Evolutionary conservation across 1,140 invertebrate genomes (phyloP).

Genomic region (Heterodera carotae): DNA sequence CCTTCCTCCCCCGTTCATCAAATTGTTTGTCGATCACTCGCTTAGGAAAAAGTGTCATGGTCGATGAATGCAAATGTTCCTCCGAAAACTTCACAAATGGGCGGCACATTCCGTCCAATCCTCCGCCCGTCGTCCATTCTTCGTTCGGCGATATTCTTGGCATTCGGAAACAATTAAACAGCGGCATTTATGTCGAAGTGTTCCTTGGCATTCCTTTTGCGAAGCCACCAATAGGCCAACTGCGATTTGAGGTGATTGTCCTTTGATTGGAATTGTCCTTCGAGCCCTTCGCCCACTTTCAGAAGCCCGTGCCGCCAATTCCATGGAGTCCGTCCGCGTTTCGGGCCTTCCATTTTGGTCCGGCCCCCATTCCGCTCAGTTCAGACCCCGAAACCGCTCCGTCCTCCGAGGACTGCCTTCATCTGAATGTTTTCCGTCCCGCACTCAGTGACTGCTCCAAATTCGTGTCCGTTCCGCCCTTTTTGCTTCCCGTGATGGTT

Average conservation of each 20-base stretch:
- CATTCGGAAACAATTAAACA: conserved; percentile 20
- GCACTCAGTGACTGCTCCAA: not conserved
- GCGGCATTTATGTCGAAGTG: not conserved
- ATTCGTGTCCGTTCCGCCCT: not conserved
- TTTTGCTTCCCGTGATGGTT: conserved; percentile 34
- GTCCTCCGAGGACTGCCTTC: conserved; percentile 87
- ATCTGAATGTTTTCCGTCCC: conserved; percentile 91
- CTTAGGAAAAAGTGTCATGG: not conserved
- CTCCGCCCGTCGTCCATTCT: conserved; percentile 16
- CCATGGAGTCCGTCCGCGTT: conserved; percentile 12
- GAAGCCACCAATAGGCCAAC: conserved; percentile 10
- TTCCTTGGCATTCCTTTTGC: conserved; percentile 27
- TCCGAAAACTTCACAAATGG: conserved; percentile 15
- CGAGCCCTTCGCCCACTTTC: not conserved
- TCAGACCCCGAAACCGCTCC: conserved; percentile 31
- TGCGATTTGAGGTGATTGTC: conserved; percentile 3
- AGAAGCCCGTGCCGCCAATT: conserved; percentile 39
- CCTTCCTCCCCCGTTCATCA: too few relatives aligned
- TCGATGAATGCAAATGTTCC: conserved; percentile 1
- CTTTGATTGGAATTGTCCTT: not conserved
- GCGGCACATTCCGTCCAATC: not conserved
- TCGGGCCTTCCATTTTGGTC: conserved; percentile 35
- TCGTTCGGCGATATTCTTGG: conserved; percentile 15
- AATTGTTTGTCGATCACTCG: too few relatives aligned
- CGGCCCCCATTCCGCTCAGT: conserved; percentile 48